Evolutionary conservation across 2,113 vertebrate species (phyloP).

Genomic region (Tenebrosternarchus preto): DNA sequence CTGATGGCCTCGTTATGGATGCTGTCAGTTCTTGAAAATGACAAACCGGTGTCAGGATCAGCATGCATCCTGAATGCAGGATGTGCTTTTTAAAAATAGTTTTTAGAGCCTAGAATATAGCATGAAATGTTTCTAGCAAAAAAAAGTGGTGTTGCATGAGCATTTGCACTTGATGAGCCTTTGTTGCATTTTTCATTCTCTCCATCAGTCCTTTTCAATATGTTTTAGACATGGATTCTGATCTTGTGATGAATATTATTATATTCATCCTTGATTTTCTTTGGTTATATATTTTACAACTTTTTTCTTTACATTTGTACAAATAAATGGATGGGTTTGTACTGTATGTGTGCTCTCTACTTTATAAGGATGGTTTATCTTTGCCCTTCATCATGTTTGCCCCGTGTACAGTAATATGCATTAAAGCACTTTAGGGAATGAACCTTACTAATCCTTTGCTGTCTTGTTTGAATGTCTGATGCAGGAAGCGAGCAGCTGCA

Average conservation of each 20-base stretch:
- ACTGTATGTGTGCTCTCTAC: constrained; percentile 5
- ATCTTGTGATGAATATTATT: neutral
- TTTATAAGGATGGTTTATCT: neutral
- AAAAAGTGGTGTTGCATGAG: constrained; percentile 16
- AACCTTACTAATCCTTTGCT: constrained; percentile 77
- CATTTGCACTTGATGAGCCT: neutral
- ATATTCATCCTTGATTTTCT: neutral
- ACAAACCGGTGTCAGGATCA: neutral
- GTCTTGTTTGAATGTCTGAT: constrained; percentile 80
- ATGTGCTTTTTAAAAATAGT: neutral
- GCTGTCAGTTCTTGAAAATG: neutral
- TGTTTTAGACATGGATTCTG: neutral
- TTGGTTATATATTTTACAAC: neutral
- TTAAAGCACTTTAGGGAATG: constrained; percentile 18
- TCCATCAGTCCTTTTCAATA: neutral
- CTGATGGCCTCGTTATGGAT: neutral
- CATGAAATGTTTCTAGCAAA: constrained; percentile 6
- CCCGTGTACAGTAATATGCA: neutral
- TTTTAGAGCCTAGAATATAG: neutral
- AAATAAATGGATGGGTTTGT: neutral
- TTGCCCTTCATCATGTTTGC: constrained; percentile 1
- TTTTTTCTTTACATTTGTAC: neutral
- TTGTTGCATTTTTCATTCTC: constrained; percentile 9
- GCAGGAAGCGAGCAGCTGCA: constrained; percentile 99
- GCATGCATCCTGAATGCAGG: constrained; percentile 19